These are phyloP conservation scores for Achroia grisella DNA, from an alignment of 1,140 invertebrate species.

Conservation along the genomic window DNA sequence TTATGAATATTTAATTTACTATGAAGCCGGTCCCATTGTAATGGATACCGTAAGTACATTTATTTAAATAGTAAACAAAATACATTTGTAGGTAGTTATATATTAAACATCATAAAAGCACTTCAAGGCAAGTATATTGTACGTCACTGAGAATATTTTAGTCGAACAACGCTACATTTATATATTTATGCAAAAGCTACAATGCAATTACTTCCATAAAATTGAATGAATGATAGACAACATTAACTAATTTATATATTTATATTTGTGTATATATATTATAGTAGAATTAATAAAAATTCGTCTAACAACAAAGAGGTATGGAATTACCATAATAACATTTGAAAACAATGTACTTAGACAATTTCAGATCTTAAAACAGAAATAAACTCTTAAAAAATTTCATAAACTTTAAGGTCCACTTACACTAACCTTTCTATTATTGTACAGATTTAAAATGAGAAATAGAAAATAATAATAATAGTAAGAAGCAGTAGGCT, in stretches of 20 bases:
- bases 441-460: neutral
- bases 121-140: conserved; percentile 32
- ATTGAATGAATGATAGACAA: conserved; percentile 12
- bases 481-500: neutral
- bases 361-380: conserved; percentile 23
- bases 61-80: conserved; percentile 1
- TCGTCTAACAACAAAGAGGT: conserved; percentile 6
- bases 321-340: conserved; percentile 4
- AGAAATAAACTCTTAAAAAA: conserved; percentile 35
- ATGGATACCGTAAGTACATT: neutral
- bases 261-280: conserved; percentile 12
- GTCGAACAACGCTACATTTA: conserved; percentile 14
- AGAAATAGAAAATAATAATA: neutral
- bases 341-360: conserved; percentile 10
- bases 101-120: conserved; percentile 25
- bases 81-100: neutral
- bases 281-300: conserved; percentile 3
- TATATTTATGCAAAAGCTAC: conserved; percentile 25
- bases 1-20: neutral
- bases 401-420: conserved; percentile 21
- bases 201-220: conserved; percentile 20
- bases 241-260: conserved; percentile 10
- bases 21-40: too few relatives aligned
- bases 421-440: conserved; percentile 6
- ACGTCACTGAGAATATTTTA: conserved; percentile 19